Conservation (phyloP, 2,797 vertebrate genomes). For the Hemibagrus guttatus region DNA sequence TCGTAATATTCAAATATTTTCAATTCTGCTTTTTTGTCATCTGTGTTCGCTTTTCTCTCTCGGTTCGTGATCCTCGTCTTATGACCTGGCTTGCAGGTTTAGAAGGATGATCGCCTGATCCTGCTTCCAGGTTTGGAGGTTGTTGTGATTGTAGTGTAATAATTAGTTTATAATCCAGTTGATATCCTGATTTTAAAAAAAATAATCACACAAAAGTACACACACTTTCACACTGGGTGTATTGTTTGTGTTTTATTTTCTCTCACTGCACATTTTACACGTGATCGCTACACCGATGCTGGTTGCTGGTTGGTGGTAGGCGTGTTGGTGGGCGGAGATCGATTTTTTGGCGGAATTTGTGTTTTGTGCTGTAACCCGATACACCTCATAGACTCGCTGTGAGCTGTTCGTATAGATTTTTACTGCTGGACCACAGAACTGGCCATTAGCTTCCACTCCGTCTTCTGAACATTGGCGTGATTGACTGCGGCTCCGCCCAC, state of each 20-base stretch:
- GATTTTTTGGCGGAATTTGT: not conserved
- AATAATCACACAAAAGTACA: not conserved
- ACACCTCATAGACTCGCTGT: not conserved
- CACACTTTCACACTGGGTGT: too few species aligned
- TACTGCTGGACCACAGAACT: not conserved
- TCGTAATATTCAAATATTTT: not conserved
- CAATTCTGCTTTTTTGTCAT: not conserved
- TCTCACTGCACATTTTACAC: not conserved
- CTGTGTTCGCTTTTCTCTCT: not conserved
- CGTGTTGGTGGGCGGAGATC: conserved; percentile 19
- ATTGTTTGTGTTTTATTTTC: not conserved
- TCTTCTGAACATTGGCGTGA: not conserved
- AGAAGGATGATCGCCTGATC: too few species aligned
- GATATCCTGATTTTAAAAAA: not conserved
- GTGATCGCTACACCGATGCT: not conserved
- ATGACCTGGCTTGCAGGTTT: too few species aligned
- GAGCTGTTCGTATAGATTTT: not conserved
- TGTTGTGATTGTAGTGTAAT: not conserved
- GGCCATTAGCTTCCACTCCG: not conserved
- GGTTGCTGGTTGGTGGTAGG: not conserved
- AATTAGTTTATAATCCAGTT: not conserved
- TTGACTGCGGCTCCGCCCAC: conserved; percentile 11
- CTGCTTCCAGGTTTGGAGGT: not conserved
- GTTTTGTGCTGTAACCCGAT: not conserved
- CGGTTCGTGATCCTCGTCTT: not conserved